phyloP scores from a whole-genome alignment of 2,113 vertebrate genomes.

The Spizaetus ornatus region DNA sequence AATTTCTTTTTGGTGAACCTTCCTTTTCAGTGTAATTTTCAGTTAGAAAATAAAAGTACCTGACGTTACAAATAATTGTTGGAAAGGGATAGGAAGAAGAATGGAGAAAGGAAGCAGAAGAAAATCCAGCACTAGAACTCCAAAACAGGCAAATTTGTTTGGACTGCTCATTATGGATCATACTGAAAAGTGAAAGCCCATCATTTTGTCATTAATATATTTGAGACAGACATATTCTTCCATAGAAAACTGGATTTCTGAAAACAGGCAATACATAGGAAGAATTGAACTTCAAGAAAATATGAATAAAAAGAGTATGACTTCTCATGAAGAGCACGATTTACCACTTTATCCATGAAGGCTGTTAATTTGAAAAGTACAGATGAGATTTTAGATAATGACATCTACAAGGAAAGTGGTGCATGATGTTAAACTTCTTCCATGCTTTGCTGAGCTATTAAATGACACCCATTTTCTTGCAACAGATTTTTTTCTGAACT shows the following conservation, averaged over 20 bases:
- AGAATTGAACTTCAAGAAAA: not conserved
- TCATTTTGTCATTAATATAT: not conserved
- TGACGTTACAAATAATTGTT: not conserved
- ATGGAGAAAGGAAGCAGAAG: not conserved
- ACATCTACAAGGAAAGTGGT: not conserved
- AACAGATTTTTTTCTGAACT: not conserved
- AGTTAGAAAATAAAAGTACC: not conserved
- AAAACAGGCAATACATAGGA: not conserved
- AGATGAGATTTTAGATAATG: not conserved
- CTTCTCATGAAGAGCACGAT: not conserved
- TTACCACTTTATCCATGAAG: not conserved
- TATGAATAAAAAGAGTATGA: not conserved
- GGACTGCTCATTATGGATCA: not conserved
- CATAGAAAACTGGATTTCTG: not conserved
- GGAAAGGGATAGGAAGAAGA: not conserved
- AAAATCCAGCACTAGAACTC: not conserved
- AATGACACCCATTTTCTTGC: not conserved
- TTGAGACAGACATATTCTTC: not conserved
- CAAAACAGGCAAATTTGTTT: not conserved
- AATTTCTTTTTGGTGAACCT: not conserved
- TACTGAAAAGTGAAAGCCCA: not conserved
- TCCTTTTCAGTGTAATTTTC: not conserved
- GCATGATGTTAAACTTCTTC: not conserved
- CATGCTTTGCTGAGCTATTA: not conserved
- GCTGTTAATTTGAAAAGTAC: not conserved